Evolutionary conservation across 2,113 vertebrate genomes (phyloP).

Genomic region (Myotis yumanensis): DNA sequence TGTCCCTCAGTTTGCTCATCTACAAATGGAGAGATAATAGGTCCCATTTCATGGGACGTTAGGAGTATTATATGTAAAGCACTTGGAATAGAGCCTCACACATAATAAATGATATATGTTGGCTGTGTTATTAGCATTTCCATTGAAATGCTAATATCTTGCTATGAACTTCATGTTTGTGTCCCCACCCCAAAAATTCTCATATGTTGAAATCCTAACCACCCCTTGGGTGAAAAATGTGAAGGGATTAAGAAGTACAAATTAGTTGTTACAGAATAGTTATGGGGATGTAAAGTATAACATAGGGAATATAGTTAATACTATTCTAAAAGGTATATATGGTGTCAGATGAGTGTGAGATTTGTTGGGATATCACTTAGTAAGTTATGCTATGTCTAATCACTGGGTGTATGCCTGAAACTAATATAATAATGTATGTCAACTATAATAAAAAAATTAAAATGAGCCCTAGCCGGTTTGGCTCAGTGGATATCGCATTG

Average conservation of each 20-base stretch:
- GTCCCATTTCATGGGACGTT: not conserved
- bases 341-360: not conserved
- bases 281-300: not conserved
- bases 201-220: not conserved
- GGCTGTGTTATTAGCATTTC: conserved; percentile 6
- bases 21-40: not conserved
- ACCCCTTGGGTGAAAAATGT: not conserved
- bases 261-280: not conserved
- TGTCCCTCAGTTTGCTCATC: not conserved
- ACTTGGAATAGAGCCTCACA: not conserved
- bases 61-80: not conserved
- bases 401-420: not conserved
- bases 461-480: not conserved
- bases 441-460: not conserved
- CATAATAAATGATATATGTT: not conserved
- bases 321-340: not conserved
- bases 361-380: not conserved
- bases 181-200: not conserved
- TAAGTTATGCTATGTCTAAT: not conserved
- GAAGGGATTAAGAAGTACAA: not conserved
- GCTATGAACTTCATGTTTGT: not conserved
- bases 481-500: too few relatives aligned
- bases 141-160: conserved; percentile 20
- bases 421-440: not conserved
- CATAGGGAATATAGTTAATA: not conserved